phyloP scores from a whole-genome alignment of 2,797 vertebrate genomes.

The Catostomus latipinnis region DNA sequence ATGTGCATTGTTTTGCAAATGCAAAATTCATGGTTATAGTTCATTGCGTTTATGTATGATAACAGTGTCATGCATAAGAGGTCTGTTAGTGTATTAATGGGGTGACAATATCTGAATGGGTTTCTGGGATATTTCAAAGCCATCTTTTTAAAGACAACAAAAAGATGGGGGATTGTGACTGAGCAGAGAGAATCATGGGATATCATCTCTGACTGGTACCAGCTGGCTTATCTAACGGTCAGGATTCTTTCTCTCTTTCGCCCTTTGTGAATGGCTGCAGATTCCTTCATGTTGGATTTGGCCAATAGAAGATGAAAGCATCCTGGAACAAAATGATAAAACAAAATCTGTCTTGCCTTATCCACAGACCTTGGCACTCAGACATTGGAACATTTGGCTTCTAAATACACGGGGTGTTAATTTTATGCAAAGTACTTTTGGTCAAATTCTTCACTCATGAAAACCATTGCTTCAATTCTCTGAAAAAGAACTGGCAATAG shows the following conservation, averaged over 20 bases:
- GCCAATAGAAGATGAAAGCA: slow-evolving; percentile 20
- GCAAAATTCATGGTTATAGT: background rate
- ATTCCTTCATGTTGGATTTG: slow-evolving; percentile 11
- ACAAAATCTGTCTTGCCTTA: slow-evolving; percentile 50
- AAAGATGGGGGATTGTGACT: background rate
- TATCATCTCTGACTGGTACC: slow-evolving; percentile 57
- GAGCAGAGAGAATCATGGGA: slow-evolving; percentile 13
- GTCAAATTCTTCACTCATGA: slow-evolving; percentile 38
- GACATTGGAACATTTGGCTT: slow-evolving; percentile 41
- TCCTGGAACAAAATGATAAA: slow-evolving; percentile 44
- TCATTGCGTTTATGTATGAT: background rate
- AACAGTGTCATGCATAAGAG: background rate
- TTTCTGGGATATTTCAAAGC: background rate
- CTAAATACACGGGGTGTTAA: slow-evolving; percentile 40
- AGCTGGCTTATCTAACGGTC: slow-evolving; percentile 56
- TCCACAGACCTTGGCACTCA: slow-evolving; percentile 51
- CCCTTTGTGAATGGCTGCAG: slow-evolving; percentile 17
- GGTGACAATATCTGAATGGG: background rate
- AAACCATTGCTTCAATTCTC: background rate
- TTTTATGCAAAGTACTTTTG: slow-evolving; percentile 47
- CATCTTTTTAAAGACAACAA: too few species aligned
- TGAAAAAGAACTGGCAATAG: background rate
- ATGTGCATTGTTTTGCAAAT: background rate
- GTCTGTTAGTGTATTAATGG: background rate
- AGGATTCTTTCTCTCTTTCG: background rate